Conservation (phyloP, 2,888 invertebrate genomes). For the Melanostoma scalare region DNA sequence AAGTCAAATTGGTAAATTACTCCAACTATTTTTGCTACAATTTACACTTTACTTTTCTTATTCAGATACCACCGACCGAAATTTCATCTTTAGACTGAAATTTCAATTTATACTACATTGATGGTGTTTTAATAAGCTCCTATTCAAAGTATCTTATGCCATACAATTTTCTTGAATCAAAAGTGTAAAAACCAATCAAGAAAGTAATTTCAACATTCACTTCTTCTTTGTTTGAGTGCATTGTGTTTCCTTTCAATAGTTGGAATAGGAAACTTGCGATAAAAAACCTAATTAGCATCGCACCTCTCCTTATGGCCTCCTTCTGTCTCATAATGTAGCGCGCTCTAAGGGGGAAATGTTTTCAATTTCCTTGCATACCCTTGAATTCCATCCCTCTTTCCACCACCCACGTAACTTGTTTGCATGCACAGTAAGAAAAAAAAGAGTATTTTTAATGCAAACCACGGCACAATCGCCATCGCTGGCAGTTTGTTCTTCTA, state of each 20-base stretch:
- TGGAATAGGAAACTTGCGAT: conserved; percentile 52
- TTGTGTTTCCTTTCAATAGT: background rate
- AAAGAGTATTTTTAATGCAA: conserved; percentile 6
- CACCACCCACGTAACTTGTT: conserved; percentile 11
- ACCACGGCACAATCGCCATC: conserved; percentile 10
- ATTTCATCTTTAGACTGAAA: too few relatives aligned
- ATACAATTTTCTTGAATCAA: too few relatives aligned
- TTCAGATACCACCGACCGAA: too few relatives aligned
- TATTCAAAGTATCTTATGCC: too few relatives aligned
- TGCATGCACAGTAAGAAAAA: background rate
- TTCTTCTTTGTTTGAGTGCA: conserved; percentile 19
- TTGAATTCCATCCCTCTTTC: background rate
- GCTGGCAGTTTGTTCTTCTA: conserved; percentile 1
- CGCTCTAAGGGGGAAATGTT: conserved; percentile 8
- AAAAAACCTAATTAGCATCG: conserved; percentile 66
- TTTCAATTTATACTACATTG: too few relatives aligned
- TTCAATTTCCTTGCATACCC: conserved; percentile 39
- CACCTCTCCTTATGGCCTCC: conserved; percentile 51
- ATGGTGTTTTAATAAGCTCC: too few relatives aligned
- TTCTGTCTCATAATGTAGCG: background rate
- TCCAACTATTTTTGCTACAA: too few relatives aligned
- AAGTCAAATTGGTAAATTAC: too few relatives aligned
- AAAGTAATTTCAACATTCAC: conserved; percentile 28
- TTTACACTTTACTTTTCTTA: too few relatives aligned
- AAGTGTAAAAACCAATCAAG: background rate